These are phyloP conservation scores for Nephrotoma flavescens DNA, from an alignment of 2,888 invertebrate genomes.

Conservation along the genomic window DNA sequence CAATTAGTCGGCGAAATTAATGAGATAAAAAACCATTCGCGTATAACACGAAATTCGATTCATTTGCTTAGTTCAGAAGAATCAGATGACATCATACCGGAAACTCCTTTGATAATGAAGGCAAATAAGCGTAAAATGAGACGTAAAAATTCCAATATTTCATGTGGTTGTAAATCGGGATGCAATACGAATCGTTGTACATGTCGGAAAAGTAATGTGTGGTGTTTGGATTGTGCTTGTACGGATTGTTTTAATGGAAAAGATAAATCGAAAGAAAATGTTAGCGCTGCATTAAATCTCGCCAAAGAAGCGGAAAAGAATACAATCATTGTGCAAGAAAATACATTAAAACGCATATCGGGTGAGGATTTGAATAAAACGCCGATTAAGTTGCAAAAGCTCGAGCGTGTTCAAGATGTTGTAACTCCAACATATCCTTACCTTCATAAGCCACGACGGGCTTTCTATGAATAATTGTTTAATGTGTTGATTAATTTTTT, in stretches of 20 bases:
- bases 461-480: neutral
- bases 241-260: slow-evolving; percentile 15
- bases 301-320: neutral
- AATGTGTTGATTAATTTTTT: neutral
- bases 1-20: slow-evolving; percentile 15
- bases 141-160: slow-evolving; percentile 17
- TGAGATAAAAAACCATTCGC: slow-evolving; percentile 16
- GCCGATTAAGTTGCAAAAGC: neutral
- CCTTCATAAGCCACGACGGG: neutral
- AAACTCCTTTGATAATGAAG: neutral
- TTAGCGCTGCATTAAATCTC: neutral
- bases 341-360: neutral
- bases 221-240: slow-evolving; percentile 42
- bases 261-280: slow-evolving; percentile 1
- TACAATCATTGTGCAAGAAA: neutral
- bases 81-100: neutral
- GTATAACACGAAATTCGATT: slow-evolving; percentile 1
- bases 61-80: neutral
- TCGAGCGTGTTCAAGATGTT: neutral
- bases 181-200: slow-evolving; percentile 43
- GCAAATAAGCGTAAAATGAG: slow-evolving; percentile 1
- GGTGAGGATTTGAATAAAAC: neutral
- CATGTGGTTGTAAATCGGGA: slow-evolving; percentile 44
- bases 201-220: slow-evolving; percentile 37
- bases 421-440: neutral